These are phyloP conservation scores for Cyclura pinguis DNA, from an alignment of 2,797 vertebrate genomes.

Conservation along the genomic window DNA sequence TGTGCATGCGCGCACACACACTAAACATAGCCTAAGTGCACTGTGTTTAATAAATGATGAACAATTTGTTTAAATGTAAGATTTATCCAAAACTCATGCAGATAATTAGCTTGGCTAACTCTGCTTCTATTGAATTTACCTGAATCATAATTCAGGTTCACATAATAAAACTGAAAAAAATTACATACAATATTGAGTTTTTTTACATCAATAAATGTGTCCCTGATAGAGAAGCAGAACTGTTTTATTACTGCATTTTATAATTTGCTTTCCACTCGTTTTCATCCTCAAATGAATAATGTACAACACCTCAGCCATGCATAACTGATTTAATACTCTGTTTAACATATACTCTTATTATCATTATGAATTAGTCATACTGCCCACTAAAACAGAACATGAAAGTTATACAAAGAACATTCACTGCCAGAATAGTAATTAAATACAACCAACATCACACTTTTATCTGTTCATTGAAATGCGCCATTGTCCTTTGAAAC, in stretches of 20 bases:
- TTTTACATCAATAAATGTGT: conserved; percentile 22
- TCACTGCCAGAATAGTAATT: conserved; percentile 39
- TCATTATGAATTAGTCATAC: conserved; percentile 14
- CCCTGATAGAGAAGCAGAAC: conserved; percentile 52
- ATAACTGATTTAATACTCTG: conserved; percentile 46
- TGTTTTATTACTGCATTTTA: conserved; percentile 5
- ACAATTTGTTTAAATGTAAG: conserved; percentile 37
- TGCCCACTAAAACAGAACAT: conserved; percentile 34
- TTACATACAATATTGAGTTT: conserved; percentile 24
- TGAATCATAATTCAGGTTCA: conserved; percentile 46
- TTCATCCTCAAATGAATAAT: conserved; percentile 49
- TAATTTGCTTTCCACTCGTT: conserved; percentile 3
- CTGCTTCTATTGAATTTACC: conserved; percentile 42
- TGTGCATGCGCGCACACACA: background rate
- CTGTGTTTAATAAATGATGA: conserved; percentile 34
- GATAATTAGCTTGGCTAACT: conserved; percentile 40
- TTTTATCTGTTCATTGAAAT: conserved; percentile 29
- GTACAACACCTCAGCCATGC: background rate
- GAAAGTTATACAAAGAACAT: conserved; percentile 34
- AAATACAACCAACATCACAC: conserved; percentile 18
- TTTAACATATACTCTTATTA: conserved; percentile 30
- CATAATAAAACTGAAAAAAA: conserved; percentile 30
- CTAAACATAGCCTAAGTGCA: conserved; percentile 25
- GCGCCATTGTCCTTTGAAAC: background rate
- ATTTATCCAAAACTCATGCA: conserved; percentile 44